phyloP scores from a whole-genome alignment of 2,797 vertebrate genomes.

The Pristis pectinata region DNA sequence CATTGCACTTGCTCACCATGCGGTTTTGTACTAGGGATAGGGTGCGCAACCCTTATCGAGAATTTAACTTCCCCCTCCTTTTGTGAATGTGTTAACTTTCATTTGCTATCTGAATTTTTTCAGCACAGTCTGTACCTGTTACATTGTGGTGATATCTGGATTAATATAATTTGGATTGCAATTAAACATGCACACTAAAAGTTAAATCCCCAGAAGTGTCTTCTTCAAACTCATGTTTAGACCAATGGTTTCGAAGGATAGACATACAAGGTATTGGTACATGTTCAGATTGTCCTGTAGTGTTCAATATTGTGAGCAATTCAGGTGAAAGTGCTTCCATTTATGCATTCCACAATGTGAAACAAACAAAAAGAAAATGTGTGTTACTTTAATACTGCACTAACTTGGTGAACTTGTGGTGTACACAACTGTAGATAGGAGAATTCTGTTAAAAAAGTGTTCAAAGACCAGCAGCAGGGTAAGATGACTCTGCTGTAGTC shows the following conservation, averaged over 20 bases:
- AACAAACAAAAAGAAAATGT: neutral
- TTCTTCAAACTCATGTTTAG: neutral
- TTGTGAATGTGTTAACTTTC: neutral
- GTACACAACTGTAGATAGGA: neutral
- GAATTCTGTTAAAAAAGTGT: conserved; percentile 12
- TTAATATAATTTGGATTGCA: neutral
- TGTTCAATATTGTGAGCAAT: neutral
- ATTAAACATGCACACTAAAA: neutral
- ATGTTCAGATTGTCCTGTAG: neutral
- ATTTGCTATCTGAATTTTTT: neutral
- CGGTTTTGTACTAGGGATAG: neutral
- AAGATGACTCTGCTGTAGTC: neutral
- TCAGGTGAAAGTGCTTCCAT: neutral
- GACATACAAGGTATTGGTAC: neutral
- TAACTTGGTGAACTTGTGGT: neutral
- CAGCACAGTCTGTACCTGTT: neutral
- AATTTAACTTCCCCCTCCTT: neutral
- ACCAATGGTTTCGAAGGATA: neutral
- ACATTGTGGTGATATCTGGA: neutral
- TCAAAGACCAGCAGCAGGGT: neutral
- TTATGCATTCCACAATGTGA: conserved; percentile 13
- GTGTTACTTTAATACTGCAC: neutral
- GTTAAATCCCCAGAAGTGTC: neutral
- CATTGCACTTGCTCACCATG: neutral
- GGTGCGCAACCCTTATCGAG: neutral